Evolutionary conservation across 2,888 invertebrate genomes (phyloP), one percentile per base, ranked within the genome.

Genomic region (Caenorhabditis zanzibari): DNA sequence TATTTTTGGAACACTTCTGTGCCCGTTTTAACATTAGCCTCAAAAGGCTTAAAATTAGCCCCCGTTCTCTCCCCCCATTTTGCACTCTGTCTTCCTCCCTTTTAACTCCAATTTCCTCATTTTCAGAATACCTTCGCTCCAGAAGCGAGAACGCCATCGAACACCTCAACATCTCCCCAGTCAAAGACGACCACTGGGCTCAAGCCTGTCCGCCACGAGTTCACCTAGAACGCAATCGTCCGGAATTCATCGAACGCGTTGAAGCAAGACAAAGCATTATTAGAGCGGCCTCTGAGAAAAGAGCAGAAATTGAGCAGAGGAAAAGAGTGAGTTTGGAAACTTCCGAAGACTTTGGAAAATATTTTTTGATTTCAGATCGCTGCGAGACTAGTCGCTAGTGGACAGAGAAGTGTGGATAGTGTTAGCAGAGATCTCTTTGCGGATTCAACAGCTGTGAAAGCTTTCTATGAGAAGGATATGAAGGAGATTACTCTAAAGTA

Each of bases 251-350:
- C 7, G 47, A 73, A 54, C 66, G 82, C 4, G 64, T 82, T 1
- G 73, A 82, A 61, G 77, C 82, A 6, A 44, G 82, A 58, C 82
- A 82, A 28, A 66, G 61, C 26, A 82, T 82, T 16, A 77, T 82
- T 0, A n/a, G 49, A 49, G 77, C 82, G 4, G 82, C 82, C 0
- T 68, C 82, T 12, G 58, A 73, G 28, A 66, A 72, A 38, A 19
- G 82, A 56, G 54, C 73, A 16, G 68, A 82, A 63, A 82, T 82
- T 9, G 82, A 77, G 44, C 77, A 77, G 16, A 19, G 68, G 32
- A 82, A 82, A 54, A 14, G 73, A n/a, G 82, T 82, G 4, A 72
- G 82, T 71, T 41, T 22, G 3, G 16, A n/a, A 38, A 64, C 1
- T 32, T 73, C 2, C 1, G 49, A 28, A 22, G 7, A 22, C 26